Percentiles rank a stretch among this genome's conserved stretches.
phyloP scores from a whole-genome alignment of 2,888 invertebrate genomes.

The Vanessa cardui region DNA sequence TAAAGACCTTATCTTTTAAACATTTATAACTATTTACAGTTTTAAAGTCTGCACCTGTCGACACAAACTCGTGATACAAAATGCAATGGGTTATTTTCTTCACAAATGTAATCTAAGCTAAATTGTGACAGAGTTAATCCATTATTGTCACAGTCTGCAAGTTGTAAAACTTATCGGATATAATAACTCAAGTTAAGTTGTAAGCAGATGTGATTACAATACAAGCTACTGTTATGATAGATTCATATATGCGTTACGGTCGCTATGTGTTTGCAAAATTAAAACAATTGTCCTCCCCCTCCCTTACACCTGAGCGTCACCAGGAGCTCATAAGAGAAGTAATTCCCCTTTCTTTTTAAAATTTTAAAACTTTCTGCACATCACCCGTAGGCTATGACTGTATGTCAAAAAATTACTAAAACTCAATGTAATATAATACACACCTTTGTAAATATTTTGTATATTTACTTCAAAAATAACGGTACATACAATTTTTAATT shows the following conservation, averaged over 20 bases:
- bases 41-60: slow-evolving; percentile 77
- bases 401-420: slow-evolving; percentile 54
- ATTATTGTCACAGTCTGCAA: slow-evolving; percentile 66
- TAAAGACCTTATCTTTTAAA: slow-evolving; percentile 80
- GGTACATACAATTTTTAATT: slow-evolving; percentile 82
- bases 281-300: slow-evolving; percentile 73
- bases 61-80: slow-evolving; percentile 80
- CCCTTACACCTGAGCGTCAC: slow-evolving; percentile 53
- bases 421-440: slow-evolving; percentile 78
- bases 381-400: slow-evolving; percentile 50
- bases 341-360: slow-evolving; percentile 41
- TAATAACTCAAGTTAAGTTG: slow-evolving; percentile 68
- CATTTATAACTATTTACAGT: slow-evolving; percentile 80
- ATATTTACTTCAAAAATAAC: slow-evolving; percentile 84
- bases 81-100: slow-evolving; percentile 79
- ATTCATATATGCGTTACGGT: slow-evolving; percentile 65
- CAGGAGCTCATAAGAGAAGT: slow-evolving; percentile 48
- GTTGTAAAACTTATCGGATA: slow-evolving; percentile 59
- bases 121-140: slow-evolving; percentile 80
- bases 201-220: slow-evolving; percentile 77
- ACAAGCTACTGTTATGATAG: slow-evolving; percentile 78
- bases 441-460: slow-evolving; percentile 82
- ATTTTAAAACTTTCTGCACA: slow-evolving; percentile 45
- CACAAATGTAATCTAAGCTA: slow-evolving; percentile 73
- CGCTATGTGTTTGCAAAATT: slow-evolving; percentile 71